Base-by-base conservation (phyloP, 2,797 vertebrate genomes). In the Distichodus sexfasciatus region DNA sequence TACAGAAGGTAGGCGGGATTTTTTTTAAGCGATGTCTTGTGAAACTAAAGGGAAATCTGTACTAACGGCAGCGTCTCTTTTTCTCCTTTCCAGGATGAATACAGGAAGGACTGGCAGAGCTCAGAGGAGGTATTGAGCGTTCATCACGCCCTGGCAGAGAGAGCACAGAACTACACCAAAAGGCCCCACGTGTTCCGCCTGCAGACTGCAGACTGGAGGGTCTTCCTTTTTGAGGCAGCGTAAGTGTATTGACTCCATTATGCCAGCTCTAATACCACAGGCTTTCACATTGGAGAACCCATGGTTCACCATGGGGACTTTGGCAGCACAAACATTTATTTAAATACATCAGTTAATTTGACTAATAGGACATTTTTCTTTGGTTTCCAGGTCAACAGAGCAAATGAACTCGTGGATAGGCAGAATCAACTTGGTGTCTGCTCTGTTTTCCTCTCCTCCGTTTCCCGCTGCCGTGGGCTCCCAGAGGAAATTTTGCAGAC, bases 351-450 rank as follows among this genome's bases (percentile, higher is more conserved):
- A n/a, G n/a, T n/a, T n/a, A n/a, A n/a, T n/a, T n/a, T n/a, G n/a
- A n/a, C n/a, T n/a, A n/a, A n/a, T n/a, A n/a, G n/a, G n/a, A n/a
- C n/a, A n/a, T n/a, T n/a, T n/a, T n/a, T n/a, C n/a, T n/a, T n/a
- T n/a, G n/a, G n/a, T n/a, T 23, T 60, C 23, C 67, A 93, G 92
- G 40, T 89, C 88, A 59, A 88, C 82, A 5, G 87, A 84, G 17
- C 94, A 97, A 84, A 97, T 98, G 96, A 79, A 79, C 43, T 94
- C 94, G 0, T 98, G 96, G 96, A 94, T 98, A 33, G 85, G 82
- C 1, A 91, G 94, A n/a, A 90, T 98, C 74, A 98, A 97, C 78
- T 81, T 98, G 68, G 91, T 93, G 0, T 92, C 94, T 0, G 95
- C 95, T 3, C 91, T 93, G 21, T 92, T 93, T 82, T 98, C 96